Conservation (phyloP, 2,113 vertebrate species). For the Peucedramus taeniatus region DNA sequence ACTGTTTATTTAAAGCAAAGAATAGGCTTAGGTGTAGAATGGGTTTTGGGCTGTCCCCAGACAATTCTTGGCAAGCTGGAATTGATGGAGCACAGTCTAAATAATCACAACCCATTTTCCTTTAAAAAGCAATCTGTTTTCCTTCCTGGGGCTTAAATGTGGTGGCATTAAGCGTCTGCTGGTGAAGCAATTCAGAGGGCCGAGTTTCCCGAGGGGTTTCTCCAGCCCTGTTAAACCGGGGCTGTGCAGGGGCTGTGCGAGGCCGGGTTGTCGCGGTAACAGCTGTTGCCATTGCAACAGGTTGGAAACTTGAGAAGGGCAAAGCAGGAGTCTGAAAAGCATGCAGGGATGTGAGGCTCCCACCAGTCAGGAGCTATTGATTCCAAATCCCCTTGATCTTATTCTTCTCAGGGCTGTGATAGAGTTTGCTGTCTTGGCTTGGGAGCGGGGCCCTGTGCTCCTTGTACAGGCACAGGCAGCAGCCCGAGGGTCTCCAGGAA, state of each 20-base stretch:
- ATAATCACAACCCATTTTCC: background rate
- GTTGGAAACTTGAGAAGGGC: conserved; percentile 49
- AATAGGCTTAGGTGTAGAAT: background rate
- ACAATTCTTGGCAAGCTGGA: background rate
- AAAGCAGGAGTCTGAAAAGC: conserved; percentile 18
- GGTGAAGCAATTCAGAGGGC: background rate
- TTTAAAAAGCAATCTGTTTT: conserved; percentile 36
- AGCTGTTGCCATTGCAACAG: conserved; percentile 45
- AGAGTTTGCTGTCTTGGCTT: background rate
- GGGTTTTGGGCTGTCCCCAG: background rate
- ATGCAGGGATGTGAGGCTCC: background rate
- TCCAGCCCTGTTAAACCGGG: background rate
- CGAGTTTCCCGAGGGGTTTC: background rate
- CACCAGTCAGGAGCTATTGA: conserved; percentile 3
- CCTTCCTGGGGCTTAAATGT: background rate
- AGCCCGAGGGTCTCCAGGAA: background rate
- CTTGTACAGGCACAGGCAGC: background rate
- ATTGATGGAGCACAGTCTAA: background rate
- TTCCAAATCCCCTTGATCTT: conserved; percentile 50
- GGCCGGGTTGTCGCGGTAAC: background rate
- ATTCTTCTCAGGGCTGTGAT: background rate
- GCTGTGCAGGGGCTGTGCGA: background rate
- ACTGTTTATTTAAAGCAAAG: background rate
- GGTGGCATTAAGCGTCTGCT: background rate
- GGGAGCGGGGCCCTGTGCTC: accelerated